Conservation (phyloP, 1,140 invertebrate genomes). For the Bombus pascuorum region DNA sequence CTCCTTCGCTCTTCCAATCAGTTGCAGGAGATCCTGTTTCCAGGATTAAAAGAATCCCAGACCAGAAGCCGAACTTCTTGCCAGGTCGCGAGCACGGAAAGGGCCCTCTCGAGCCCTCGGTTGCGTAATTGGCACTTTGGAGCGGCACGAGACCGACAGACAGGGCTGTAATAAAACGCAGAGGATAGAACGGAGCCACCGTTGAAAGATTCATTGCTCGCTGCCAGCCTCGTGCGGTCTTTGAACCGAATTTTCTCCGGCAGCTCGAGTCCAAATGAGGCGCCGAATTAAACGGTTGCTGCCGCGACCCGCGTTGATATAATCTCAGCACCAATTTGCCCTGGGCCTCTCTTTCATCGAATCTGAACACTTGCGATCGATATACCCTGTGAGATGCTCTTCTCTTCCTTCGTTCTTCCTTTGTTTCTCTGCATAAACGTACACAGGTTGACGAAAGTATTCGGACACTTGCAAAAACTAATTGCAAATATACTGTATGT, state of each 20-base stretch:
- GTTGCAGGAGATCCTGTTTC: constrained; percentile 59
- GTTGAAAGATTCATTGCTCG: constrained; percentile 56
- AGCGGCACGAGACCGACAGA: constrained; percentile 52
- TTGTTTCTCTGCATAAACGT: not conserved
- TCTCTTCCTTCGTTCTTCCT: not conserved
- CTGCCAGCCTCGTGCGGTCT: constrained; percentile 38
- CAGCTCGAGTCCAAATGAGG: constrained; percentile 26
- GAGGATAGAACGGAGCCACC: not conserved
- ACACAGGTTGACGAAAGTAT: too few relatives aligned
- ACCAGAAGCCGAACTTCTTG: constrained; percentile 40
- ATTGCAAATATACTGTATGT: too few relatives aligned
- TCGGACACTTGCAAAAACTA: too few relatives aligned
- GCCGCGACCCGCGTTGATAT: not conserved
- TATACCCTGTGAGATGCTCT: not conserved
- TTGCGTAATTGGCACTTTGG: constrained; percentile 67
- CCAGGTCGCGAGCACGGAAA: constrained; percentile 20
- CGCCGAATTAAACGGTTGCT: constrained; percentile 27
- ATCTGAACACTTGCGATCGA: not conserved
- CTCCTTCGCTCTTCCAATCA: constrained; percentile 45
- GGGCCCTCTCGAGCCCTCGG: constrained; percentile 40
- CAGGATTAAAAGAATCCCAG: constrained; percentile 64
- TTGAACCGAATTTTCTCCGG: constrained; percentile 48
- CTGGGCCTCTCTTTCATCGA: not conserved
- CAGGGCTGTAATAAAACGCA: constrained; percentile 60
- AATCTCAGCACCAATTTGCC: constrained; percentile 13